Base-by-base conservation (phyloP, 2,797 vertebrate species). In the Schizothorax lantsangensis region DNA sequence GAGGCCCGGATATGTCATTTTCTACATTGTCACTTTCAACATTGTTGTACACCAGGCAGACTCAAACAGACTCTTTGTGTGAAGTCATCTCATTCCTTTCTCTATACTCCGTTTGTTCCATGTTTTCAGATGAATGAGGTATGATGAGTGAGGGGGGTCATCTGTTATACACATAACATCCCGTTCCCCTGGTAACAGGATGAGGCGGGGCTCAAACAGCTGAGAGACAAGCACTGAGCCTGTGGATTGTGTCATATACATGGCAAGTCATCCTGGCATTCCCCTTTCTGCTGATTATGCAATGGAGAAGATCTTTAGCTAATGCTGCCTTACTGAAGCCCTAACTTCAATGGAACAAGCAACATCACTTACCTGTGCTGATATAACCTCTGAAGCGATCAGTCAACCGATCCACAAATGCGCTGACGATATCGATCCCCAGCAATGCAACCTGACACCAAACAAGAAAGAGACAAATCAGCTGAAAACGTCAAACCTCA, bases 361-460 rank as follows among this genome's bases (percentile, higher is more conserved):
- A 75, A 66, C 62, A 49, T 36, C 17, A 93, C 96, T 97, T 94
- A 99, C 98, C 96, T 94, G 97, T 97, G 92, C 95, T 93, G 87
- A 98, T 89, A 89, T 96, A 96, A 89, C 96, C 95, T 94, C 95
- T 98, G 94, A 99, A 99, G 83, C 96, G 96, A 88, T 98, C 97
- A 79, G 95, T 95, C 47, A 99, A 14, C 90, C 97, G 97, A 88
- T 97, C 93, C 36, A 97, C 96, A 91, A 99, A 98, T 23, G 97
- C 97, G 91, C 95, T 95, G 85, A 97, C 94, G 92, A 99, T 96
- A 91, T 99, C 97, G 87, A 99, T 95, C 90, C 98, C 98, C 95
- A 99, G 90, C 86, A 99, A 92, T 0, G 96, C 95, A 89, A 99
- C 97, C 98, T 99, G 92, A 14, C 91, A 91, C 91, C 86, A 72